phyloP scores from a whole-genome alignment of 2,113 vertebrate species.

The Gymnorhina tibicen region DNA sequence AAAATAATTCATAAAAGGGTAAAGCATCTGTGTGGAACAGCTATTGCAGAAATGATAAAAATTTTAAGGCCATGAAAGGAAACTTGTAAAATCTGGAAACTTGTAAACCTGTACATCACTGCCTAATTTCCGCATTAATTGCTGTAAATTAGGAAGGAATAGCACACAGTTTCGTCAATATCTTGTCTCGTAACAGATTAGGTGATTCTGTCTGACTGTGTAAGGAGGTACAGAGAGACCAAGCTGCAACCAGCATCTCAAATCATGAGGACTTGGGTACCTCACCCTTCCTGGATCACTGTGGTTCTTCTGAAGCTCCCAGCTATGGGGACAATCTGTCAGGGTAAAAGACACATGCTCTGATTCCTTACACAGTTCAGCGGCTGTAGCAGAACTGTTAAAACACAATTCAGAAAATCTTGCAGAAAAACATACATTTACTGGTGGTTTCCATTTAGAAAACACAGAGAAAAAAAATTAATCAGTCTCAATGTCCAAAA shows the following conservation, averaged over 20 bases:
- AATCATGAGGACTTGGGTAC: neutral
- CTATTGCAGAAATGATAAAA: neutral
- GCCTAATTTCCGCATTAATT: neutral
- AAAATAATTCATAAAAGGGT: neutral
- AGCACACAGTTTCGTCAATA: neutral
- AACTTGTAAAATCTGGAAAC: neutral
- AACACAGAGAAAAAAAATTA: neutral
- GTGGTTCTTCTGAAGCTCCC: neutral
- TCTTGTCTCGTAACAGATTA: neutral
- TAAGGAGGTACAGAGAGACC: neutral
- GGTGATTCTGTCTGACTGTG: neutral
- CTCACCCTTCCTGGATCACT: neutral
- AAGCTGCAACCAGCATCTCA: neutral
- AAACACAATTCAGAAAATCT: neutral
- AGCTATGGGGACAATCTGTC: neutral
- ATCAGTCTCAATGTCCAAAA: neutral
- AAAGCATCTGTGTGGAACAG: neutral
- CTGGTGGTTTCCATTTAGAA: neutral
- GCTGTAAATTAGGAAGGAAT: neutral
- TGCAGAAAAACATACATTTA: neutral
- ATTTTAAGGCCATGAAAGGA: neutral
- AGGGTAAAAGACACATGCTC: fast-evolving
- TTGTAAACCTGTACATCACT: neutral
- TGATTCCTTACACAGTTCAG: neutral
- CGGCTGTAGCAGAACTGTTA: neutral